Evolutionary conservation across 2,797 vertebrate species (phyloP), one percentile per base, ranked within the genome.

Genomic region (Huso huso): DNA sequence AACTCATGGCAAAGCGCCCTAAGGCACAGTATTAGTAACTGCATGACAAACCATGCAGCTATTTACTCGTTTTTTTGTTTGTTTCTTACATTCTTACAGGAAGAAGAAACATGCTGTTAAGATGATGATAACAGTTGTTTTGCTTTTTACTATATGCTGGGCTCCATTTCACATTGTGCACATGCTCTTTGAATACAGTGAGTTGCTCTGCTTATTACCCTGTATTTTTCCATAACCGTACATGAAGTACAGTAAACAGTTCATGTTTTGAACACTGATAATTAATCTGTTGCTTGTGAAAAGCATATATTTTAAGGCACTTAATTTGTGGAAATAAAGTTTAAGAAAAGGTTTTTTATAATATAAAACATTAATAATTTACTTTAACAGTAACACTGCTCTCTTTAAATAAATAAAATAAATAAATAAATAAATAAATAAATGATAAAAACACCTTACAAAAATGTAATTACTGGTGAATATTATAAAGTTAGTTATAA

Each of bases 111-210:
- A 89, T 69, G 92, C 92, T 0, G 86, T 92, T 0, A 91, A 90
- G 79, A 93, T 91, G 89, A 93, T 93, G 91, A 78, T 93, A 69
- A 92, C 89, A 3, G 84, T 93, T 0, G 92, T 93, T 55, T 74
- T 91, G 68, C 84, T 93, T 3, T 93, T 93, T 76, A 90, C 91
- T 6, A 58, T 92, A 61, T 93, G 91, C 74, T 93, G 92, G 92
- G 91, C 92, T 0, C 92, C 90, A 0, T 93, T 93, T 74, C 92
- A 93, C 71, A 89, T 88, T 0, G 86, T 93, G 7, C 89, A 93
- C 79, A 92, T 93, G 88, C 79, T 93, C 53, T 90, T 89, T 62
- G 92, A 93, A 74, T 93, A 91, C 77, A 81, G 92, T 92, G 77
- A 89, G 91, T 84, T 53, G 7, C 37, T 37, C 4, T 37, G 37